Evolutionary conservation across 2,797 vertebrate species (phyloP).

Genomic region (Holocentrus rufus): DNA sequence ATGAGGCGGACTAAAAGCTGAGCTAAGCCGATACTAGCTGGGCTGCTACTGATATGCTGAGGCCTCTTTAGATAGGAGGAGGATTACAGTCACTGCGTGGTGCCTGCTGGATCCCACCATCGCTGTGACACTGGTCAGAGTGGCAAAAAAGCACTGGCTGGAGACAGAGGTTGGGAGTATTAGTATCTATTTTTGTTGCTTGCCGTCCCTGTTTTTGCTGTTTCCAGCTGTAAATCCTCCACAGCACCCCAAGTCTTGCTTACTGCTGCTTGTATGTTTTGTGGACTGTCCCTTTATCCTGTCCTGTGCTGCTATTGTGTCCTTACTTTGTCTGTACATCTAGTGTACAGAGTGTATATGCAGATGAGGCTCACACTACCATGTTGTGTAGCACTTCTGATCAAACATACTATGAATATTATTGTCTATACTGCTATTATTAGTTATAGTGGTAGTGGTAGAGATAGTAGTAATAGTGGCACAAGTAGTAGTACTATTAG

Average conservation of each 20-base stretch:
- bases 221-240: conserved; percentile 21
- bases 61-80: conserved; percentile 57
- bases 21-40: conserved; percentile 56
- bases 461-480: not conserved
- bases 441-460: not conserved
- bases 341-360: conserved; percentile 18
- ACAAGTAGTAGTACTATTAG: not conserved
- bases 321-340: conserved; percentile 50
- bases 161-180: conserved; percentile 45
- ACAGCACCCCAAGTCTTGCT: conserved; percentile 14
- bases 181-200: conserved; percentile 42
- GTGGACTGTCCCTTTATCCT: not conserved
- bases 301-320: not conserved
- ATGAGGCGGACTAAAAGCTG: conserved; percentile 51
- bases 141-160: not conserved
- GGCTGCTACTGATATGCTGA: conserved; percentile 53
- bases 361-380: conserved; percentile 18
- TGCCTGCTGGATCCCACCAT: conserved; percentile 36
- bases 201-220: conserved; percentile 31
- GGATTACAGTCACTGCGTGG: conserved; percentile 61
- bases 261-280: not conserved
- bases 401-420: fast-evolving
- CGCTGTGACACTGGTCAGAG: conserved; percentile 42
- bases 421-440: not conserved
- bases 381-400: not conserved